phyloP scores from a whole-genome alignment of 2,113 vertebrate genomes.

The Patagioenas fasciata region DNA sequence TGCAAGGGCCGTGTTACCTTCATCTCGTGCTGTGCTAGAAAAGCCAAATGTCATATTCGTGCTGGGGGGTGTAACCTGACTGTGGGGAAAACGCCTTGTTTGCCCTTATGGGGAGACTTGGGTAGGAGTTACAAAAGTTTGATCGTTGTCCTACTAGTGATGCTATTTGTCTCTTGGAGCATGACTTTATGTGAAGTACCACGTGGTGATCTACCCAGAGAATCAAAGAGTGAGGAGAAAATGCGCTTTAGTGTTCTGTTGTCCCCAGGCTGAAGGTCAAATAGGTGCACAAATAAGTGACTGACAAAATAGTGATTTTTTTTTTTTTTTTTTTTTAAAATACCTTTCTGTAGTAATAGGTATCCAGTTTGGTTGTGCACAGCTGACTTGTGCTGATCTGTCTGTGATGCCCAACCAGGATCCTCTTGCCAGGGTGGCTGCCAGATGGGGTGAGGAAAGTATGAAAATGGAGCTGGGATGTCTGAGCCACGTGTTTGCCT shows the following conservation, averaged over 20 bases:
- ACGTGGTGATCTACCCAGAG: accelerated
- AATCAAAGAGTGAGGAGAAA: accelerated
- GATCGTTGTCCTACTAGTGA: accelerated
- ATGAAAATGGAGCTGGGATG: background rate
- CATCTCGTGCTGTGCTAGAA: background rate
- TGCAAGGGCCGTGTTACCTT: accelerated
- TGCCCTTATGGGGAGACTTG: background rate
- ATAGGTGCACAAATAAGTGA: accelerated
- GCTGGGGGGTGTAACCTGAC: accelerated
- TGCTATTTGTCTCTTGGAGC: background rate
- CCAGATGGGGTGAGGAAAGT: accelerated
- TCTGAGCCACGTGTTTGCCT: accelerated
- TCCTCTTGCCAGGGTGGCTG: background rate
- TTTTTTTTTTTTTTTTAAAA: too few relatives aligned
- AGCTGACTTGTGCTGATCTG: background rate
- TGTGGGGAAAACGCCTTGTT: accelerated
- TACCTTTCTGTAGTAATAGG: background rate
- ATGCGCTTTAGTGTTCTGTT: accelerated
- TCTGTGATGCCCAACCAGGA: too few relatives aligned
- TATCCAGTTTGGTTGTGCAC: accelerated
- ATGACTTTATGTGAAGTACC: accelerated
- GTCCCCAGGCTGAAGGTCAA: background rate
- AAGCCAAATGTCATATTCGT: accelerated
- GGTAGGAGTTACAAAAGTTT: accelerated
- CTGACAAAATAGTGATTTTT: background rate